Evolutionary conservation across 1,140 invertebrate genomes (phyloP).

Genomic region (Heliconius himera): DNA sequence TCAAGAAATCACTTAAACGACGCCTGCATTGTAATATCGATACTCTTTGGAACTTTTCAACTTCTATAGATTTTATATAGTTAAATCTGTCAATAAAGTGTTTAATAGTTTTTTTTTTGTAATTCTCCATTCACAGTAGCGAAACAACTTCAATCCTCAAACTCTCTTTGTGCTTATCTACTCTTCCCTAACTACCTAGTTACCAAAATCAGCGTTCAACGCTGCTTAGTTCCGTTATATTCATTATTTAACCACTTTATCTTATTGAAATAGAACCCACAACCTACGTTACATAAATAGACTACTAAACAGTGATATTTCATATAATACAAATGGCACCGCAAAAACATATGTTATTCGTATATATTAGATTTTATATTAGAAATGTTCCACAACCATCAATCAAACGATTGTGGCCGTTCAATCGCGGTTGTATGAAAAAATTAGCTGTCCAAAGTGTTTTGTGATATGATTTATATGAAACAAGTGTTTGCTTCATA

Average conservation of each 20-base stretch:
- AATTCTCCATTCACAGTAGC: no score
- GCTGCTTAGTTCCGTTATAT: no score
- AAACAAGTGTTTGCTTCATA: not conserved
- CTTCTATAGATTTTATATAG: not conserved
- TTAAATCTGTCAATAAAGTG: no score
- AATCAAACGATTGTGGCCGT: slow-evolving; percentile 1
- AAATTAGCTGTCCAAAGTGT: slow-evolving; percentile 11
- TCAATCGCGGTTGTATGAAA: slow-evolving; percentile 4
- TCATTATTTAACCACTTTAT: no score
- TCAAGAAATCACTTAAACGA: not conserved
- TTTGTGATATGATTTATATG: slow-evolving; percentile 12
- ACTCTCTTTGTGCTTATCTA: no score
- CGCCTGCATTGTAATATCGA: not conserved
- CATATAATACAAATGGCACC: not conserved
- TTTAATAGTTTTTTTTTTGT: no score
- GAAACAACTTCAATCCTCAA: no score
- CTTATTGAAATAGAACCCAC: no score
- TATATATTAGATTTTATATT: slow-evolving; percentile 9
- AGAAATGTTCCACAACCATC: slow-evolving; percentile 1
- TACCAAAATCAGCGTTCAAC: no score
- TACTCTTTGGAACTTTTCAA: not conserved
- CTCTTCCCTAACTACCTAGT: no score
- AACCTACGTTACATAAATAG: no score
- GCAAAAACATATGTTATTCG: slow-evolving; percentile 1
- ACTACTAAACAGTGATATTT: not conserved